phyloP scores from a whole-genome alignment of 1,140 invertebrate species.

The Zophobas morio region DNA sequence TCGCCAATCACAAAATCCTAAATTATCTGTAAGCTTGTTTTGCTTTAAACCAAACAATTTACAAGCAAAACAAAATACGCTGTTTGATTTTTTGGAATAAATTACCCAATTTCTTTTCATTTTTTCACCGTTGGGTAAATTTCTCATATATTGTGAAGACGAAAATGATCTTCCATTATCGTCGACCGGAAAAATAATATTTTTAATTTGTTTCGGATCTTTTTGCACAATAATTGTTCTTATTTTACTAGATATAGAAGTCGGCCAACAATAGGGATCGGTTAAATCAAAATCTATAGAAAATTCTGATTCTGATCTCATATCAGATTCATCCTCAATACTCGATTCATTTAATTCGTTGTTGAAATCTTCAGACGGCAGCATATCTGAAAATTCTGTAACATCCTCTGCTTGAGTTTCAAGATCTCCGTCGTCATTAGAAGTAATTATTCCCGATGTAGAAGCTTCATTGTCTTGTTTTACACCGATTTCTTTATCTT shows the following conservation, averaged over 20 bases:
- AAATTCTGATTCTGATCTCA: background rate
- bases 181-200: background rate
- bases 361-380: background rate
- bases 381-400: background rate
- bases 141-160: conserved; percentile 6
- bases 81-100: conserved; percentile 39
- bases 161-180: conserved; percentile 1
- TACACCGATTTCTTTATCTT: background rate
- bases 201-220: background rate
- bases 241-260: background rate
- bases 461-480: background rate
- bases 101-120: conserved; percentile 41
- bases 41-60: conserved; percentile 40
- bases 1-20: conserved; percentile 47
- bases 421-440: background rate
- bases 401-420: background rate
- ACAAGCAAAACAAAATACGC: conserved; percentile 48
- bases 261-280: background rate
- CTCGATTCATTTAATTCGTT: background rate
- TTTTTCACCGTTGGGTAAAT: conserved; percentile 48
- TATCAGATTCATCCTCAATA: background rate
- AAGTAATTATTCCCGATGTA: background rate
- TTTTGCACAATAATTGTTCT: conserved; percentile 1
- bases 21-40: conserved; percentile 30
- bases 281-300: background rate